Evolutionary conservation across 2,888 invertebrate genomes (phyloP).

Genomic region (Yponomeuta cagnagella): DNA sequence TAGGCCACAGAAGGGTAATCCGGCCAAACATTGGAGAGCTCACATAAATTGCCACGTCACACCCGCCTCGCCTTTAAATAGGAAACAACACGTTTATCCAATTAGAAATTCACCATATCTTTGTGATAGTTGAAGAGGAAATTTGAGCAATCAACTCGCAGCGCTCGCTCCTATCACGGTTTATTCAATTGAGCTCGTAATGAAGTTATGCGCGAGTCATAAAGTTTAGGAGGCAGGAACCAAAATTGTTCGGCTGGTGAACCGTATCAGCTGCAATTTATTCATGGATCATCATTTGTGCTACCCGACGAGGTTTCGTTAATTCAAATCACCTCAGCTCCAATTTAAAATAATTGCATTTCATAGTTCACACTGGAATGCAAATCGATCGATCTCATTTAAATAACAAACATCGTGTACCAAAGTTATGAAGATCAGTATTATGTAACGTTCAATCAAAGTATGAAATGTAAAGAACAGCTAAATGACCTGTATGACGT

Average conservation of each 20-base stretch:
- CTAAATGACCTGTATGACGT: conserved; percentile 23
- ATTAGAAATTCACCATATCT: conserved; percentile 77
- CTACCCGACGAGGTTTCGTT: conserved; percentile 1
- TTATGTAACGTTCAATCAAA: neutral
- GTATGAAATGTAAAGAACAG: neutral
- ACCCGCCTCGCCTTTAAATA: conserved; percentile 72
- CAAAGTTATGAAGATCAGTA: neutral
- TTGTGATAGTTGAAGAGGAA: conserved; percentile 76
- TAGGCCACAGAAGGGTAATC: conserved; percentile 31
- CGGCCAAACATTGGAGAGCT: conserved; percentile 43
- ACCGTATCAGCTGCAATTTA: conserved; percentile 4
- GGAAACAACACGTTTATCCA: conserved; percentile 77
- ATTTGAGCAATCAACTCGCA: conserved; percentile 75
- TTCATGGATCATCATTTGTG: neutral
- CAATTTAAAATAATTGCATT: conserved; percentile 13
- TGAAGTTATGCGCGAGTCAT: conserved; percentile 62
- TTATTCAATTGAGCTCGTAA: conserved; percentile 75
- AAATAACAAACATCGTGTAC: neutral
- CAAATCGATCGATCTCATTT: conserved; percentile 1
- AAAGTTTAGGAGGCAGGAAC: conserved; percentile 5
- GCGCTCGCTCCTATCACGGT: conserved; percentile 72
- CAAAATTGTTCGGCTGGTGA: conserved; percentile 6
- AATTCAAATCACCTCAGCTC: conserved; percentile 11
- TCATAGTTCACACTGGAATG: neutral
- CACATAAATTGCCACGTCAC: conserved; percentile 53